Evolutionary conservation across 37 sponge, comb jelly and placozoan species (phyloP).

Genomic region (Haliclona indistincta): DNA sequence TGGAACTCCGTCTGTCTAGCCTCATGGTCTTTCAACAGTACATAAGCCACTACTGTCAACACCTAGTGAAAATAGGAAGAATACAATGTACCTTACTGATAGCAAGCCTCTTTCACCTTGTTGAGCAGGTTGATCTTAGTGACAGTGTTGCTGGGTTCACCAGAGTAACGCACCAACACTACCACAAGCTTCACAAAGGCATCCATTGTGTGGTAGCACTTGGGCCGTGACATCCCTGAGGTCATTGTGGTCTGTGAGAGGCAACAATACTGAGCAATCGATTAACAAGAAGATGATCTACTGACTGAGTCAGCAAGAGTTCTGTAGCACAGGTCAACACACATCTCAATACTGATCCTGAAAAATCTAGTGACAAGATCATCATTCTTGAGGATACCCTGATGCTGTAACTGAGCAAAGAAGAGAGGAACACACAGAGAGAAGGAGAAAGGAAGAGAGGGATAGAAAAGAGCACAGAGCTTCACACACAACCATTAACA

Average conservation of each 20-base stretch:
- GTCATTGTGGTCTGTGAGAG: slow-evolving; percentile 29
- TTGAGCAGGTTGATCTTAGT: slow-evolving; percentile 93
- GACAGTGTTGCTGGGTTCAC: slow-evolving; percentile 82
- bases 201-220: slow-evolving; percentile 99
- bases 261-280: neutral
- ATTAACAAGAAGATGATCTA: neutral
- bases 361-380: slow-evolving; percentile 94
- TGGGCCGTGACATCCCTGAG: slow-evolving; percentile 80
- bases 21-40: slow-evolving; percentile 97
- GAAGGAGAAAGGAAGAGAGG: neutral
- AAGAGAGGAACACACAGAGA: neutral
- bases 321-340: slow-evolving; percentile 96
- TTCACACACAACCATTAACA: neutral
- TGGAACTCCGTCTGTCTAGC: slow-evolving; percentile 82
- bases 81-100: neutral
- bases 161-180: slow-evolving; percentile 89
- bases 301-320: slow-evolving; percentile 82
- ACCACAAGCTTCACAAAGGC: slow-evolving; percentile 96
- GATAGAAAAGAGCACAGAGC: neutral
- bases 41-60: slow-evolving; percentile 67
- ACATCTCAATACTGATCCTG: slow-evolving; percentile 96
- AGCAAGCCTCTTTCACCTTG: slow-evolving; percentile 53
- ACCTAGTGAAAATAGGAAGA: slow-evolving; percentile 44
- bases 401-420: slow-evolving; percentile 80
- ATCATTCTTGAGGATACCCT: slow-evolving; percentile 93